Evolutionary conservation across 2,797 vertebrate species (phyloP), one percentile per base, ranked within the genome.

Genomic region (Denticeps clupeoides): DNA sequence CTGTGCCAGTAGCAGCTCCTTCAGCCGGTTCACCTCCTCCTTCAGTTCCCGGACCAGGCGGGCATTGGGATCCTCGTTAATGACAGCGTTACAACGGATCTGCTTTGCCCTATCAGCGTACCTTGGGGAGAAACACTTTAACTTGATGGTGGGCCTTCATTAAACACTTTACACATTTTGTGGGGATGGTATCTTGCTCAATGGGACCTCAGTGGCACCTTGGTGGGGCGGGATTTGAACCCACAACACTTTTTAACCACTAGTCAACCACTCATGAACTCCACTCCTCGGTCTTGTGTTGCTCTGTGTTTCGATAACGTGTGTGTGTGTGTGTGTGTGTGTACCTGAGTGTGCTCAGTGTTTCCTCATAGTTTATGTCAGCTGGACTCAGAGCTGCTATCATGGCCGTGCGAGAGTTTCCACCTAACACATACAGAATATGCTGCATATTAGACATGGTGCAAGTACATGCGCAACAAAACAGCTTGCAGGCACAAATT

Each of bases 31-130:
- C 51, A 93, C 90, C 62, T 94, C 91, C 40, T 89, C 85, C 40
- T 90, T 70, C 28, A 94, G 84, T 69, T 92, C 89, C 4, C 90
- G 79, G 76, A 91, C 89, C 44, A 93, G 82, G 43, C 88, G 80
- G 49, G 90, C 89, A 0, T 93, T 93, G 3, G 91, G 91, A 50
- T 94, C 91, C 65, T 93, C 91, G 0, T 94, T 94, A 27, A 93
- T 83, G 1, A 94, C 58, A 0, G 90, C 91, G 0, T 92, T 88
- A 71, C 90, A 92, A 1, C 86, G 84, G 9, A 93, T 93, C 73
- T 69, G 89, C 67, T 92, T 92, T 1, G 91, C 88, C 8, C 91
- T 78, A 69, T 93, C 86, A 0, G 82, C 82, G 4, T 85, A 85
- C 54, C 58, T 64, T 31, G n/a, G n/a, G n/a, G n/a, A n/a, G n/a